A percentile compares a stretch with the other conserved stretches of the same genome.
These are phyloP conservation scores for Gallinago media DNA, from an alignment of 2,113 vertebrate genomes.

Conservation along the genomic window DNA sequence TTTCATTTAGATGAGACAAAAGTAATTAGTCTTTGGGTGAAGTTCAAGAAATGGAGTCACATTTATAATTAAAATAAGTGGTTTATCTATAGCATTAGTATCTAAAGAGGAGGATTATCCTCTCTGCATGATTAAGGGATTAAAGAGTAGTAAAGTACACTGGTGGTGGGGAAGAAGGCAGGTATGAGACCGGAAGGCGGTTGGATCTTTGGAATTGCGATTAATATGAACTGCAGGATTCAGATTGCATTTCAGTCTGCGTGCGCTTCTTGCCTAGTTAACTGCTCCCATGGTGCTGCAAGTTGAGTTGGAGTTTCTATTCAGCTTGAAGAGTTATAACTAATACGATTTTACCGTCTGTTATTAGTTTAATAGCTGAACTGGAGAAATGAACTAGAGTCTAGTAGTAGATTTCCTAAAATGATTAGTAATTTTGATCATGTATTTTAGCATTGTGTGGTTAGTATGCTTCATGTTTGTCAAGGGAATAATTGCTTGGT, in stretches of 20 bases:
- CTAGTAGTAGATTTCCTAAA: background rate
- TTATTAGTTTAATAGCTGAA: background rate
- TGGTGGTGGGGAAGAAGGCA: background rate
- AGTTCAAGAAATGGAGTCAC: background rate
- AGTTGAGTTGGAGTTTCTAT: background rate
- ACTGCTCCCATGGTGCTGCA: background rate
- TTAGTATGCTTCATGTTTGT: background rate
- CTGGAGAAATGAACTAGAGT: background rate
- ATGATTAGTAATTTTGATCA: background rate
- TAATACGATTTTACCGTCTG: background rate
- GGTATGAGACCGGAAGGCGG: background rate
- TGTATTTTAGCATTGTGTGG: background rate
- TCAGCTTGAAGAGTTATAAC: background rate
- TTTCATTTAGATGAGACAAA: background rate
- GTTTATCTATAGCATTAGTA: background rate
- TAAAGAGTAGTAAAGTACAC: background rate
- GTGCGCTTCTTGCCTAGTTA: background rate
- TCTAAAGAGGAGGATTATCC: background rate
- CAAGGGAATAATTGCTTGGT: background rate
- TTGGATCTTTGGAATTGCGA: background rate
- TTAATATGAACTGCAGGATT: background rate
- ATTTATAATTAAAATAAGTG: background rate
- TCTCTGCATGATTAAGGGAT: accelerated
- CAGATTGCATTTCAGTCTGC: accelerated
- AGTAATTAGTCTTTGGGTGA: background rate